Percentiles rank a stretch among this genome's conserved stretches.
Evolutionary conservation across 2,797 vertebrate species (phyloP).

Genomic region (Chelonia mydas): DNA sequence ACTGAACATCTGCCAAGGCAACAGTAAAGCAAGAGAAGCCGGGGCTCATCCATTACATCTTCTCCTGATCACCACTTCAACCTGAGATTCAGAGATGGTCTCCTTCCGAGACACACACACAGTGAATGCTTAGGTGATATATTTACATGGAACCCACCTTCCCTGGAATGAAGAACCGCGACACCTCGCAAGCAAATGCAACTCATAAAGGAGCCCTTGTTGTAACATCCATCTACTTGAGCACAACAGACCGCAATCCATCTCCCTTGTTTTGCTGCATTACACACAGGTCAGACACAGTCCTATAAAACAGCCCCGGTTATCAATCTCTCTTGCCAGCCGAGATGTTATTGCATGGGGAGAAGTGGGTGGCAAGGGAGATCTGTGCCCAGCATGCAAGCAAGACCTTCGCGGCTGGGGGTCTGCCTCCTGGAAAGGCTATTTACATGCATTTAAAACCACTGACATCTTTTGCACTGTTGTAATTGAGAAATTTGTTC

Average conservation of each 20-base stretch:
- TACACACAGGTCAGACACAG: neutral
- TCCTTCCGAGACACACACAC: neutral
- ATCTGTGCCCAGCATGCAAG: neutral
- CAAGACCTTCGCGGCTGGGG: neutral
- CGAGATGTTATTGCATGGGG: neutral
- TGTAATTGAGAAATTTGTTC: conserved; percentile 73
- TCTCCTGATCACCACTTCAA: neutral
- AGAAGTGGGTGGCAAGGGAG: neutral
- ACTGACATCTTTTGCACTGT: neutral
- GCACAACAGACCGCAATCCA: neutral
- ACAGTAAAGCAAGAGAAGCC: neutral
- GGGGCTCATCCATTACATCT: accelerated
- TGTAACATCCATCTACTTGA: neutral
- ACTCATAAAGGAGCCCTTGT: neutral
- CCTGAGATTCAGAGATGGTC: neutral
- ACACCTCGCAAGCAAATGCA: neutral
- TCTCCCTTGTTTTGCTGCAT: accelerated
- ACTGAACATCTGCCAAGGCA: neutral
- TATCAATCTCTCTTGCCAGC: neutral
- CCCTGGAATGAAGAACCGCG: neutral
- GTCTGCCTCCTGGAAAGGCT: conserved; percentile 25
- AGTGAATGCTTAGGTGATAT: neutral
- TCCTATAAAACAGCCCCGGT: neutral
- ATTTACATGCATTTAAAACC: conserved; percentile 48
- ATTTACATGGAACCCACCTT: neutral